Conservation (phyloP, 2,888 invertebrate species). For the Eucera pruinosa region DNA sequence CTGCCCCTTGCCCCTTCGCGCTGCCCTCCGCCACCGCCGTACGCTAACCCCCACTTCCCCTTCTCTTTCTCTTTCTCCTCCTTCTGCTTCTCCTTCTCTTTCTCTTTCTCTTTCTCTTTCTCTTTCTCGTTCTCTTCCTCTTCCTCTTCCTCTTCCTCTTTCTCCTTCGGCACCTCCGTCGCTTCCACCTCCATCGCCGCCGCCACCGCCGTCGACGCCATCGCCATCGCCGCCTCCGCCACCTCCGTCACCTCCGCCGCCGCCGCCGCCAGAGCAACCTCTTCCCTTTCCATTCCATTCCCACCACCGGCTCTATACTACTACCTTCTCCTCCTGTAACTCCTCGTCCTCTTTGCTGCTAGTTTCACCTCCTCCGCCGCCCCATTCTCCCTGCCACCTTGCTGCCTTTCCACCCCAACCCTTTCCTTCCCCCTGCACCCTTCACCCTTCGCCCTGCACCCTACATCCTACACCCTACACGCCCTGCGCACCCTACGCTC, state of each 20-base stretch:
- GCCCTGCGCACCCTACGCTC: no score
- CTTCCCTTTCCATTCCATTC: conserved; percentile 9
- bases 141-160: conserved; percentile 12
- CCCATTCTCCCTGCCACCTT: conserved; percentile 33
- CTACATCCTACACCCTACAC: no score
- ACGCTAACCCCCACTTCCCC: conserved; percentile 20
- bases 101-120: conserved; percentile 38
- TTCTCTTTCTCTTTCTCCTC: conserved; percentile 4
- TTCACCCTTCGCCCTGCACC: no score
- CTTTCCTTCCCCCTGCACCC: conserved; percentile 13
- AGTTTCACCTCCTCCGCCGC: conserved; percentile 49
- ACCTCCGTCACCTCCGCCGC: neutral
- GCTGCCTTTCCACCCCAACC: conserved; percentile 42
- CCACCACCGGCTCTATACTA: conserved; percentile 1
- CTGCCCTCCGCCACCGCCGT: conserved; percentile 35
- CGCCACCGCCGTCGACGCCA: neutral
- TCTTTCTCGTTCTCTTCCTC: conserved; percentile 20
- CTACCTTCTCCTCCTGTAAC: conserved; percentile 36
- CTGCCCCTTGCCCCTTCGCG: neutral
- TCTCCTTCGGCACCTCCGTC: neutral
- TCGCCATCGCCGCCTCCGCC: neutral
- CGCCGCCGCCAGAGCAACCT: neutral
- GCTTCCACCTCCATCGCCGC: neutral
- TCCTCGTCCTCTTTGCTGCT: conserved; percentile 52
- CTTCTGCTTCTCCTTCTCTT: no score